Percentiles rank a stretch among this genome's conserved stretches.
Evolutionary conservation across 2,113 vertebrate genomes (phyloP).

Genomic region (Gallinago paraguaiae): DNA sequence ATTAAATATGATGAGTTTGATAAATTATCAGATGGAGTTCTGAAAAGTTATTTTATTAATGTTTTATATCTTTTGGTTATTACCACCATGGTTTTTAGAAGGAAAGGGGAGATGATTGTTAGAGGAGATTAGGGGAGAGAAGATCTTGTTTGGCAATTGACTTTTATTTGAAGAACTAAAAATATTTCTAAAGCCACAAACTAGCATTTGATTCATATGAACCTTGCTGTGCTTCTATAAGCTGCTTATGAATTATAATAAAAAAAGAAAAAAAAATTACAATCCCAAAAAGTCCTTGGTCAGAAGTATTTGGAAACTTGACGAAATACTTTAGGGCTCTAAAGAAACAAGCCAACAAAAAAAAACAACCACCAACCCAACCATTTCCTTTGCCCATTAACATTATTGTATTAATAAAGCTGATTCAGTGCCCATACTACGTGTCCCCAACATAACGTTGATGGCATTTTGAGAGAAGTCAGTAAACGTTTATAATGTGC

Average conservation of each 20-base stretch:
- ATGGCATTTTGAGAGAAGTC: slow-evolving; percentile 36
- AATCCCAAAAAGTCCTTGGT: neutral
- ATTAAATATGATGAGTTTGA: neutral
- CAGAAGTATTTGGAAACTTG: slow-evolving; percentile 10
- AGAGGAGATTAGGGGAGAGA: neutral
- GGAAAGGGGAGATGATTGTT: neutral
- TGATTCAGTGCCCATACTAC: neutral
- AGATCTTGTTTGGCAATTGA: neutral
- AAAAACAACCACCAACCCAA: neutral
- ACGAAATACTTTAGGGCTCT: neutral
- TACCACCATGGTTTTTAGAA: neutral
- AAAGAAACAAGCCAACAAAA: neutral
- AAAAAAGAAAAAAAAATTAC: neutral
- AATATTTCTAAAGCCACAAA: slow-evolving; percentile 16
- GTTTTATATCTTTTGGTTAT: neutral
- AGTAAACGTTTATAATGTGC: neutral
- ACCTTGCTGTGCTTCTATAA: neutral
- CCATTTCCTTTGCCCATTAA: neutral
- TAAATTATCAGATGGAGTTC: neutral
- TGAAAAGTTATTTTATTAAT: neutral
- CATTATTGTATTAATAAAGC: slow-evolving; percentile 16
- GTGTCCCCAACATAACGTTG: neutral
- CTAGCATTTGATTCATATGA: neutral
- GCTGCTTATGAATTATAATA: neutral
- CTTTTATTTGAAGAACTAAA: neutral